Base-by-base conservation (phyloP, 2,113 vertebrate species). In the Emydura subglobosa region DNA sequence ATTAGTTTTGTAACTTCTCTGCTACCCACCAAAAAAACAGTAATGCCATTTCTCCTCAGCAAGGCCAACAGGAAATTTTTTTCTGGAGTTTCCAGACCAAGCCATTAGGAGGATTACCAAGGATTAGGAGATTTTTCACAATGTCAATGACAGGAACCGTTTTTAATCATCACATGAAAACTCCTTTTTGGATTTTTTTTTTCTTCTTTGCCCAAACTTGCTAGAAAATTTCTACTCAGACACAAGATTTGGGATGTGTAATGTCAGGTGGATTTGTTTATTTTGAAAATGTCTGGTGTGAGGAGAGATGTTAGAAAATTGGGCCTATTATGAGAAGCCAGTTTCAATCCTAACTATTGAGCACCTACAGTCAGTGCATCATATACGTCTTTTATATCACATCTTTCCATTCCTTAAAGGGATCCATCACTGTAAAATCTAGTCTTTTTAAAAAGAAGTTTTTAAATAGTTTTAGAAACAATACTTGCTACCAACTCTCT, bases 221-320 rank as follows among this genome's bases (percentile, higher is more conserved):
- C 74, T 76, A 74, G 76, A 94, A 86, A 94, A 91, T 92, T 25
- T 74, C 55, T 59, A 44, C 83, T 68, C 50, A 57, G 78, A 82
- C 7, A 29, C n/a, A 93, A 85, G 50, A 50, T 65, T 31, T 72
- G 84, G 88, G 84, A 94, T 29, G 57, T 29, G 27, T 59, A 59
- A 29, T 29, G 10, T 59, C 57, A 59, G 11, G 27, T 29, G 27
- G 57, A 96, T 90, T 13, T 8, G 16, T 85, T 96, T 91, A 91
- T 95, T 92, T 91, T 65, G 93, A 65, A 88, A 93, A 31, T 54
- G 57, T 65, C 57, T 92, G 84, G 82, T 68, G 79, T 16, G 5
- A 27, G 5, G 4, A 57, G 57, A 94, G 88, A 86, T 25, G 57
- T 91, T 65, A 92, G 83, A 94, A 96, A 95, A 39, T 34, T 80